Evolutionary conservation across 1,140 invertebrate species (phyloP), one percentile per base, ranked within the genome.

Genomic region (Bathynomus jamesi): DNA sequence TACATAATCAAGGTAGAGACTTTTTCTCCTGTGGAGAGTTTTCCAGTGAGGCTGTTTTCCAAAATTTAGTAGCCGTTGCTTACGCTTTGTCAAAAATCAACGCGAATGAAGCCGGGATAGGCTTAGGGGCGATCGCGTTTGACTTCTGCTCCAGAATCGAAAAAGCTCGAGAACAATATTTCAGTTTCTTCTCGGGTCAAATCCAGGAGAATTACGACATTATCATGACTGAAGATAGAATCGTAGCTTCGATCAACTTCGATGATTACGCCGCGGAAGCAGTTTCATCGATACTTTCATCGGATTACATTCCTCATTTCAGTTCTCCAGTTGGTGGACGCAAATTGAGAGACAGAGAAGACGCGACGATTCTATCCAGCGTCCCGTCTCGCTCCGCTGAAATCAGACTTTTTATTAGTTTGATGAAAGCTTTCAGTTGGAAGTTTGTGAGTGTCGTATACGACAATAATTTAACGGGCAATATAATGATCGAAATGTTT

Each of bases 301-400:
- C 81, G 7, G 80, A 82, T 24, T 81, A 83, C 72, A 75, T 83
- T 21, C 81, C 82, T 61, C 79, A 80, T 17, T 82, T 83, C 70
- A 82, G 82, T 68, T 66, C 73, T 24, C 84, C 82, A 66, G 75
- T 84, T 21, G 81, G 81, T 61, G 72, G 65, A 0, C 68, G 31
- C 25, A 73, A 72, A 61, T 61, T 73, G n/a, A 28, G 62, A 32
- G 71, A 76, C 29, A 61, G 73, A 8, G 53, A 65, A 10, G 76
- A 76, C 53, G 61, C 46, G 3, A 75, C 68, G 24, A 76, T 73
- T 29, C 65, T 76, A 24, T 72, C 71, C 2, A 76, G 75, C 25
- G 75, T 76, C 5, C 75, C 75, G 2, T 74, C 75, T 4, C 60
- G 75, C 17, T 71, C 75, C 10, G 72, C 72, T 25, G 75, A 76